These are phyloP conservation scores for Noctua pronuba DNA, from an alignment of 2,888 invertebrate species.

Conservation along the genomic window DNA sequence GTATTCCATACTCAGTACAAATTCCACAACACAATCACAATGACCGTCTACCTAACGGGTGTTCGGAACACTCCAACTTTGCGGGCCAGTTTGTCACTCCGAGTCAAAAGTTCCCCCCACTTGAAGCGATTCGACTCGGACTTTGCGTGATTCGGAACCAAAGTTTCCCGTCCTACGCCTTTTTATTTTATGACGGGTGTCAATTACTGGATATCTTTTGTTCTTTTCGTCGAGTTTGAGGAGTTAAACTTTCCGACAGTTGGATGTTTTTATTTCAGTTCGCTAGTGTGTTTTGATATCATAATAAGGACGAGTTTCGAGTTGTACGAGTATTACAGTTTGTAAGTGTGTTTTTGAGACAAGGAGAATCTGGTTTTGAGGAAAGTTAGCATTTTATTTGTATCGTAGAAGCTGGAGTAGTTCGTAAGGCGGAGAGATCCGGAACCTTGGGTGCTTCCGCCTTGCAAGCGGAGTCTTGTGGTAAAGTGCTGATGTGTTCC, in stretches of 20 bases:
- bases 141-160: conserved; percentile 70
- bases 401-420: conserved; percentile 38
- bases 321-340: conserved; percentile 51
- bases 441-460: conserved; percentile 53
- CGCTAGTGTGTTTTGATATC: conserved; percentile 62
- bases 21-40: conserved; percentile 61
- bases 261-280: conserved; percentile 66
- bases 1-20: conserved; percentile 50
- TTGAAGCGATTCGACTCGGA: conserved; percentile 69
- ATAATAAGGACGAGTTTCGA: conserved; percentile 60
- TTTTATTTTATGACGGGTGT: conserved; percentile 78
- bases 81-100: conserved; percentile 76
- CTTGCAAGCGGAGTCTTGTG: conserved; percentile 42
- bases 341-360: conserved; percentile 54
- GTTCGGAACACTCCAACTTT: conserved; percentile 70
- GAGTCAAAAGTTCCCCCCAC: conserved; percentile 75
- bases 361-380: conserved; percentile 55
- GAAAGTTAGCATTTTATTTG: conserved; percentile 53
- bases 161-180: conserved; percentile 70
- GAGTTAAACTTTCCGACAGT: conserved; percentile 64
- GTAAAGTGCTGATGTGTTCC: conserved; percentile 55
- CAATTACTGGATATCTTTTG: conserved; percentile 77
- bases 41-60: conserved; percentile 64
- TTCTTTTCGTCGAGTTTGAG: conserved; percentile 68
- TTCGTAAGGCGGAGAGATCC: conserved; percentile 30